These are phyloP conservation scores for Notothenia rossii DNA, from an alignment of 2,113 vertebrate species.

Conservation along the genomic window DNA sequence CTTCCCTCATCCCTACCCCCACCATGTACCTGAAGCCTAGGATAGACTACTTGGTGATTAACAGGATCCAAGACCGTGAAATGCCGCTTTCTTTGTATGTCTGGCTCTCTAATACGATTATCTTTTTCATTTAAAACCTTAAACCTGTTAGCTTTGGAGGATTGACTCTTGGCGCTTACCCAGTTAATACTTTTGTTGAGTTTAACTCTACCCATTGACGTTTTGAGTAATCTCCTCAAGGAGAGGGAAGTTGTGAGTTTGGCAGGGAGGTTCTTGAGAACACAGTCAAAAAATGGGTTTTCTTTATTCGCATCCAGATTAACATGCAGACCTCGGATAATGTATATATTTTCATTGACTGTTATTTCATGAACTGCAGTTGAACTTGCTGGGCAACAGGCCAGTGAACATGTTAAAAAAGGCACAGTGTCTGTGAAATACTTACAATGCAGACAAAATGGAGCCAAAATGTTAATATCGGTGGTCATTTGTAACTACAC, in stretches of 20 bases:
- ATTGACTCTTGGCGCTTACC: constrained; percentile 78
- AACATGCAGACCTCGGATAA: neutral
- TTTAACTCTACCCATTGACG: constrained; percentile 65
- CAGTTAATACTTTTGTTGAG: constrained; percentile 73
- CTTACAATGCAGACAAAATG: constrained; percentile 21
- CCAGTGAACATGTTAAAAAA: constrained; percentile 18
- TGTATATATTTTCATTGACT: neutral
- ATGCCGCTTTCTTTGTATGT: constrained; percentile 71
- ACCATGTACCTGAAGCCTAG: constrained; percentile 69
- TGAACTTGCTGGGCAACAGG: constrained; percentile 34
- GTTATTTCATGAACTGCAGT: constrained; percentile 24
- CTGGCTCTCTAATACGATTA: constrained; percentile 81
- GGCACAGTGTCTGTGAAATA: constrained; percentile 22
- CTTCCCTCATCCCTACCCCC: neutral
- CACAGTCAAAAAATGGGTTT: constrained; percentile 11
- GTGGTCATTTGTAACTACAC: neutral
- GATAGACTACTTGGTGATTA: constrained; percentile 74
- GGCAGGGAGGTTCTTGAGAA: constrained; percentile 5
- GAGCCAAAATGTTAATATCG: constrained; percentile 9
- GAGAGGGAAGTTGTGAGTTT: constrained; percentile 28
- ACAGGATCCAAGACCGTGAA: constrained; percentile 73
- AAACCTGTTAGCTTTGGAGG: constrained; percentile 84
- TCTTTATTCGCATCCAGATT: constrained; percentile 8
- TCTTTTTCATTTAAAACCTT: constrained; percentile 80
- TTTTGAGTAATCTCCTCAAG: constrained; percentile 50